These are phyloP conservation scores for Chesias legatella DNA, from an alignment of 2,888 invertebrate species.

Conservation along the genomic window DNA sequence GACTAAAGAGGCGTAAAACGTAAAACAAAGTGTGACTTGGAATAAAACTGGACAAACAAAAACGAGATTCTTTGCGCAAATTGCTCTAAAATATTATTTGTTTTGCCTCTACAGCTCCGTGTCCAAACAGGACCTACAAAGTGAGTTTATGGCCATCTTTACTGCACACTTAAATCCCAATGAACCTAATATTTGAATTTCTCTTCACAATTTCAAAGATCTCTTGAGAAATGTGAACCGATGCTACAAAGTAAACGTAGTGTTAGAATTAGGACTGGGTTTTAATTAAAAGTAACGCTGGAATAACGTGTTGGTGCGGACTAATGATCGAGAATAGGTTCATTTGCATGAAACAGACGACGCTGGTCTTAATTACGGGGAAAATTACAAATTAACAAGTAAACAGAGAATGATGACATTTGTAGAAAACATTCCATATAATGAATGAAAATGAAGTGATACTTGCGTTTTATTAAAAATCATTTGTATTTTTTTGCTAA, in stretches of 20 bases:
- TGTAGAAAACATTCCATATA: background rate
- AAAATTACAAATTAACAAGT: constrained; percentile 77
- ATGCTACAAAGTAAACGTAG: constrained; percentile 47
- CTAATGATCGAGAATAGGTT: constrained; percentile 76
- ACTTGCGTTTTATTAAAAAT: too few species aligned
- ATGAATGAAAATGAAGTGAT: too few species aligned
- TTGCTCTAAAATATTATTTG: constrained; percentile 27
- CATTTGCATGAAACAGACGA: constrained; percentile 78
- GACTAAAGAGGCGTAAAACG: background rate
- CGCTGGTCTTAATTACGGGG: constrained; percentile 72
- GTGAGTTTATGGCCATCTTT: constrained; percentile 5
- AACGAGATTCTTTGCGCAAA: constrained; percentile 21
- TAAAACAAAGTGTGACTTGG: constrained; percentile 20
- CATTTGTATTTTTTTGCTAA: too few species aligned
- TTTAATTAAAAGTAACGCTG: constrained; percentile 76
- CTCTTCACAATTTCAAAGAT: constrained; percentile 21
- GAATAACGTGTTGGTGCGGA: constrained; percentile 70
- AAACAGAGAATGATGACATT: constrained; percentile 47
- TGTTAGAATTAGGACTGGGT: constrained; percentile 55
- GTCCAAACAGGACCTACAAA: constrained; percentile 6
- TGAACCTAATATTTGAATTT: constrained; percentile 5
- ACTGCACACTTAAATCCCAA: constrained; percentile 7
- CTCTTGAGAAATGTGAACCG: constrained; percentile 48
- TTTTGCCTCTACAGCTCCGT: constrained; percentile 4
- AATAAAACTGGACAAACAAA: constrained; percentile 23